These are phyloP conservation scores for Amphimedon queenslandica DNA, from an alignment of 37 sponge, comb jelly and placozoan genomes.

Conservation along the genomic window DNA sequence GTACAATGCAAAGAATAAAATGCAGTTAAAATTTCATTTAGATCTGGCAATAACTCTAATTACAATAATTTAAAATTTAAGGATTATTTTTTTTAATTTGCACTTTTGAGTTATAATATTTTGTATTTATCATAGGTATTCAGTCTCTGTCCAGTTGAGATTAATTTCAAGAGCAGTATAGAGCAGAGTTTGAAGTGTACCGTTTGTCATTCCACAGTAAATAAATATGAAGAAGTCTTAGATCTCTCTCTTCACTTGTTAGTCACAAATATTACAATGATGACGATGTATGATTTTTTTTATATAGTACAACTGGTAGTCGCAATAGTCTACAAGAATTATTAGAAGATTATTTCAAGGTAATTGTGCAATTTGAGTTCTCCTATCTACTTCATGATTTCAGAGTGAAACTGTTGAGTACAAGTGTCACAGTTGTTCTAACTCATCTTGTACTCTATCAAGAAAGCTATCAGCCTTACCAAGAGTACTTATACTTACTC, in stretches of 20 bases:
- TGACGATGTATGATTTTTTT: no score
- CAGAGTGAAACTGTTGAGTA: slow-evolving; percentile 58
- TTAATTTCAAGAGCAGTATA: slow-evolving; percentile 58
- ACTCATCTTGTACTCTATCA: slow-evolving; percentile 21
- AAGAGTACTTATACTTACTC: slow-evolving; percentile 41
- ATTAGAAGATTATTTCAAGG: slow-evolving; percentile 37
- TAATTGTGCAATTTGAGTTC: slow-evolving; percentile 13
- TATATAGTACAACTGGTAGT: no score
- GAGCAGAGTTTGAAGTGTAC: slow-evolving; percentile 52
- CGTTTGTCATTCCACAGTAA: slow-evolving; percentile 27
- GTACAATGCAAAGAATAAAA: no score
- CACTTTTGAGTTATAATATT: no score
- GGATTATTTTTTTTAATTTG: no score
- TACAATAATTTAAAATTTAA: no score
- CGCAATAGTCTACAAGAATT: slow-evolving; percentile 44
- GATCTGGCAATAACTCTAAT: no score
- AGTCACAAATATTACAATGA: no score
- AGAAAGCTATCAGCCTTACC: slow-evolving; percentile 45
- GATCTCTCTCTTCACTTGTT: slow-evolving; percentile 54
- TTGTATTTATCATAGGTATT: no score
- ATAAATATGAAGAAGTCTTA: slow-evolving; percentile 24
- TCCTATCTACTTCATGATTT: background rate
- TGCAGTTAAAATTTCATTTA: no score
- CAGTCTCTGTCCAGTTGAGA: no score
- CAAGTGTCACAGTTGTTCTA: slow-evolving; percentile 36